Conservation (phyloP, 2,113 vertebrate genomes). For the Malurus alboscapulatus region DNA sequence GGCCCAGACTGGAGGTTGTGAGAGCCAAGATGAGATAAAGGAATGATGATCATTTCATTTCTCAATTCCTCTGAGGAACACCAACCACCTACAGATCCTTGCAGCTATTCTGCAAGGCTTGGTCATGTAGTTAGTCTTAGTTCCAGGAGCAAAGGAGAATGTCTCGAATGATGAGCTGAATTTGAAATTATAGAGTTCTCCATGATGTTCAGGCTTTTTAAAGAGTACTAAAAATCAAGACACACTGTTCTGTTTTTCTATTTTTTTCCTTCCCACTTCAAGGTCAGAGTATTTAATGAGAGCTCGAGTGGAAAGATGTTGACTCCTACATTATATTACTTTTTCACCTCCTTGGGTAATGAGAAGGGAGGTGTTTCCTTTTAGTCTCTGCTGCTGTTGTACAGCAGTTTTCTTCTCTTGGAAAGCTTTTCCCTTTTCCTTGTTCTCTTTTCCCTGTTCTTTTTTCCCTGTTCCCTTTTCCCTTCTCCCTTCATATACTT, state of each 20-base stretch:
- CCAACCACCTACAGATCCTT: not conserved
- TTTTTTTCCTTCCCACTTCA: not conserved
- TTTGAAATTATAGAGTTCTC: not conserved
- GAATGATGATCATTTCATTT: not conserved
- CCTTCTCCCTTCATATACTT: not conserved
- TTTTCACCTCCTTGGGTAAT: not conserved
- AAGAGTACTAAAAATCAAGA: not conserved
- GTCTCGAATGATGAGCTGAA: not conserved
- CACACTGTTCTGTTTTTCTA: not conserved
- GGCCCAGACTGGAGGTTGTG: not conserved
- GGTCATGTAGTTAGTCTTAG: not conserved
- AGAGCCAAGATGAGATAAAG: not conserved
- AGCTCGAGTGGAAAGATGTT: not conserved
- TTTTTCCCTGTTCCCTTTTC: not conserved
- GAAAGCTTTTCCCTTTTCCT: not conserved
- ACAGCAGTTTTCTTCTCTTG: not conserved
- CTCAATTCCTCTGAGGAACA: not conserved
- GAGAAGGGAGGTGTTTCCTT: not conserved
- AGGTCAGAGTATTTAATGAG: not conserved
- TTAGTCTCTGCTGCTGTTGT: not conserved
- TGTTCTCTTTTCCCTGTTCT: not conserved
- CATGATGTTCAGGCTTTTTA: not conserved
- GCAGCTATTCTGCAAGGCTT: not conserved
- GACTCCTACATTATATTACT: not conserved
- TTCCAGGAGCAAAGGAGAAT: not conserved